Evolutionary conservation across 2,113 vertebrate genomes (phyloP), one percentile per base, ranked within the genome.

Genomic region (Lamprotornis superbus): DNA sequence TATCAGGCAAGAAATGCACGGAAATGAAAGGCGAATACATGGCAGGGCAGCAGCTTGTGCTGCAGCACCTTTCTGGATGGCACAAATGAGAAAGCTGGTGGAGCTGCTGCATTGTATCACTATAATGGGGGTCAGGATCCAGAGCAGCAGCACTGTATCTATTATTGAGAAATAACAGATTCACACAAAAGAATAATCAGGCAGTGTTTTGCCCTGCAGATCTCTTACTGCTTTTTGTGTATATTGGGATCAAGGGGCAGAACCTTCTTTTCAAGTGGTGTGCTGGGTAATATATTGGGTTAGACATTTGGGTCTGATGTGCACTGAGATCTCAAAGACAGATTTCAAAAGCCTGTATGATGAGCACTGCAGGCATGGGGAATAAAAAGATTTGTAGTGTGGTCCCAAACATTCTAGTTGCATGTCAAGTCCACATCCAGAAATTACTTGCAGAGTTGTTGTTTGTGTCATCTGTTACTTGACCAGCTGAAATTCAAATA

Each of bases 11-110:
- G 31, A 63, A 70, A 79, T 33, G 78, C 44, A 46, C 4, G 8
- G 74, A 91, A 61, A 55, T 25, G 25, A 65, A 76, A 71, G 52
- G 33, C 5, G 14, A 83, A 31, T 5, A 11, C 22, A 3, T 13
- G 44, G 40, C 0, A 0, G 37, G 46, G 55, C 37, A 9, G 0
- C 0, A 0, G 70, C 60, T 91, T 0, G 0, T 49, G 15, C 70
- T 21, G 46, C 64, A 68, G 60, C 83, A 89, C 37, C 57, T 82
- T 79, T 56, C 46, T 30, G 42, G 70, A 49, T 4, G 21, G 30
- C 87, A 53, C 44, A 52, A 39, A 50, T 50, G 68, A 61, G 46
- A 76, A 87, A 61, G 53, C 40, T 0, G 0, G 42, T 37, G 31
- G 40, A 69, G 63, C 10, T 65, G 50, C 75, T 63, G 56, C 53